Evolutionary conservation across 2,797 vertebrate species (phyloP), one percentile per base, ranked within the genome.

Genomic region (Alosa sapidissima): DNA sequence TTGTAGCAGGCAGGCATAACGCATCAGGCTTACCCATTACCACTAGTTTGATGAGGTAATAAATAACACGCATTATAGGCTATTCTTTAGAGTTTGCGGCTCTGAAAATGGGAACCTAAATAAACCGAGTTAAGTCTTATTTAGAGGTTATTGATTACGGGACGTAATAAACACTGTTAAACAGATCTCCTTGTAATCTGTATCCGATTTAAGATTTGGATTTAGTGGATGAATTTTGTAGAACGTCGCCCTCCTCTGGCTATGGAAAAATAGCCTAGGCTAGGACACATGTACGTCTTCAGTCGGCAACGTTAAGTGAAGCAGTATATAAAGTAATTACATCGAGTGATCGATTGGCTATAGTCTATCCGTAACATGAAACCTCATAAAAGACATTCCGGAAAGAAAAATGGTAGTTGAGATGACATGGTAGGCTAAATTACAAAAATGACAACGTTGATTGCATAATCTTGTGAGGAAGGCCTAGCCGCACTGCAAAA

Each of bases 401-500:
- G 33, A 75, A 94, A 94, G 94, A 95, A 93, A 94, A 94, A 95
- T 94, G 94, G 93, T 93, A 92, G 92, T 92, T 87, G 91, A 94
- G 94, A 95, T 94, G 94, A 94, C 94, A 93, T 91, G 92, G 54
- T 93, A 28, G 28, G 28, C 28, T 28, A 95, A 95, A 95, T 95
- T 91, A 95, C 94, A 93, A 93, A 91, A 89, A 92, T 93, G 94
- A 65, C 24, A 65, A 65, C 28, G 60, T 65, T 65, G 60, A 65
- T 28, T 9, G 24, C 24, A 24, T 95, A 95, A 94, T 28, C 28
- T 28, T 28, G 28, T 41, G 41, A 41, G 41, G 41, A 41, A 41
- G 41, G 41, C 41, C 41, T 41, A 4, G 4, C 2, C 41, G 41
- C 4, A 4, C 41, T 41, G 41, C 41, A 41, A 41, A 41, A 41